Evolutionary conservation across 2,113 vertebrate genomes (phyloP).

Genomic region (Amphiprion ocellaris): DNA sequence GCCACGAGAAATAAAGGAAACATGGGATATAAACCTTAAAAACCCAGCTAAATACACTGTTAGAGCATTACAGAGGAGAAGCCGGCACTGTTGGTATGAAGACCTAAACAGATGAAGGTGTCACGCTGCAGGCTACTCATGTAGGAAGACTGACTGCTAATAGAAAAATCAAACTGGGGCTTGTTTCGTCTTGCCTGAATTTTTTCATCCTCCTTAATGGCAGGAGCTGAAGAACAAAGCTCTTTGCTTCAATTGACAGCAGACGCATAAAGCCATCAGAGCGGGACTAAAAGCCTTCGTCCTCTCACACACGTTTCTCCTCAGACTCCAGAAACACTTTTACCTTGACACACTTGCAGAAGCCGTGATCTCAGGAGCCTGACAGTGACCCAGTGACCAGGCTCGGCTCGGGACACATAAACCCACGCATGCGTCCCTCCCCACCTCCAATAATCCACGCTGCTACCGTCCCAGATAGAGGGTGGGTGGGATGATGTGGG

Average conservation of each 20-base stretch:
- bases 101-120: not conserved
- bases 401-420: conserved; percentile 39
- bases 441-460: conserved; percentile 60
- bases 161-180: conserved; percentile 7
- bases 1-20: not conserved
- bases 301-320: too few species aligned
- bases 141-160: conserved; percentile 9
- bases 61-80: not conserved
- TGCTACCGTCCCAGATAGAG: conserved; percentile 31
- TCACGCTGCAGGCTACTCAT: not conserved
- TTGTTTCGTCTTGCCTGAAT: conserved; percentile 46
- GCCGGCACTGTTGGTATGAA: not conserved
- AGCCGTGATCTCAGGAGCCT: conserved; percentile 45
- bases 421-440: conserved; percentile 37
- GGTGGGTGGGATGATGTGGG: not conserved
- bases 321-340: not conserved
- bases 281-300: not conserved
- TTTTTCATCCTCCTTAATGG: conserved; percentile 22
- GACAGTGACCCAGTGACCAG: conserved; percentile 76
- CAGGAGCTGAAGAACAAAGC: not conserved
- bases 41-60: not conserved
- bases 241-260: not conserved
- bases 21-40: not conserved
- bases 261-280: not conserved
- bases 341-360: conserved; percentile 36